Conservation (phyloP, 1,140 invertebrate species). For the Listronotus bonariensis region DNA sequence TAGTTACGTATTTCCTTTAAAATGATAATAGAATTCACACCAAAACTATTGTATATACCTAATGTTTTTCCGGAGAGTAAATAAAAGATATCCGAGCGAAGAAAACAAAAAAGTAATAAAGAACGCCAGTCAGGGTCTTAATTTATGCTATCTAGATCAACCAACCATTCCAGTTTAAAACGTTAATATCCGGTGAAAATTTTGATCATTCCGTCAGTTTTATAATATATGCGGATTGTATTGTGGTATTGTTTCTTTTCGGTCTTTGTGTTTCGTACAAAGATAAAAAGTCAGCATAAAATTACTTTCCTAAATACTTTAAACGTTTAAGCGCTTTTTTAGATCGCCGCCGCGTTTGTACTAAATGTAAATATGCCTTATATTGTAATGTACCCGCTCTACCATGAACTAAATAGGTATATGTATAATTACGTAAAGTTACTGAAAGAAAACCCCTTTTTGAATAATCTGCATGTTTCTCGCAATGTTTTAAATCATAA, state of each 20-base stretch:
- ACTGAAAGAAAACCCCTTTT: slow-evolving; percentile 17
- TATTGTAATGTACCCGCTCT: slow-evolving; percentile 35
- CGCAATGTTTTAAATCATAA: not conserved
- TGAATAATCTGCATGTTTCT: slow-evolving; percentile 3
- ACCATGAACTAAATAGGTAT: slow-evolving; percentile 32
- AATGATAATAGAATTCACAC: no score
- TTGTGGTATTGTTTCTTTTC: slow-evolving; percentile 24
- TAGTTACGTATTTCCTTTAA: no score
- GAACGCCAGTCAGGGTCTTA: slow-evolving; percentile 4
- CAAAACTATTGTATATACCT: no score
- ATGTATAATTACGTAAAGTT: slow-evolving; percentile 30
- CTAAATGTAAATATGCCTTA: slow-evolving; percentile 34
- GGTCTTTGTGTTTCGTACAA: slow-evolving; percentile 23
- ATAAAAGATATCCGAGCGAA: slow-evolving; percentile 1
- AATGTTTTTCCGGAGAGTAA: not conserved
- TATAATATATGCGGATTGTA: slow-evolving; percentile 25
- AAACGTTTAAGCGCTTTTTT: slow-evolving; percentile 33
- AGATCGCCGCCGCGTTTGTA: slow-evolving; percentile 7
- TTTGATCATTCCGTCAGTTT: slow-evolving; percentile 21
- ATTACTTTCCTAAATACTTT: slow-evolving; percentile 28
- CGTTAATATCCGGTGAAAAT: slow-evolving; percentile 36
- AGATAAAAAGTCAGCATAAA: slow-evolving; percentile 27
- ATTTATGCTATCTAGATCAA: slow-evolving; percentile 25
- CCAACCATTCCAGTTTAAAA: slow-evolving; percentile 19
- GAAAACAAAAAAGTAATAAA: slow-evolving; percentile 9